Evolutionary conservation across 2,797 vertebrate genomes (phyloP).

Genomic region (Balearica regulorum): DNA sequence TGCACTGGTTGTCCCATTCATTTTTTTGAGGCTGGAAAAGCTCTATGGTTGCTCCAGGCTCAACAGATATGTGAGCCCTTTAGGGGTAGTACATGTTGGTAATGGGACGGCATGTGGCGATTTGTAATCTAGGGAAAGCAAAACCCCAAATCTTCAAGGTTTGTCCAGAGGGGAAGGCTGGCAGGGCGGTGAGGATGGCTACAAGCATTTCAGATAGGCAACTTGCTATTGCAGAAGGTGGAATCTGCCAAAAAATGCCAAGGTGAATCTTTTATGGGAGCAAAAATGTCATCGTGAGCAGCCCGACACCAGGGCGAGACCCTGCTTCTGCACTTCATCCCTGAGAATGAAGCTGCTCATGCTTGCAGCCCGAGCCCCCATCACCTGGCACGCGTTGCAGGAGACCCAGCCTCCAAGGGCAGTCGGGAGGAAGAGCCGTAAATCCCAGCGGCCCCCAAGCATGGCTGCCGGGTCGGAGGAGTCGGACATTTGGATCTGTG

Average conservation of each 20-base stretch:
- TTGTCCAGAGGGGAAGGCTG: not conserved
- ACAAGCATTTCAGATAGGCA: not conserved
- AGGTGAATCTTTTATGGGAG: not conserved
- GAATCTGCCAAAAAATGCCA: not conserved
- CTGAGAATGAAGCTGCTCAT: too few relatives aligned
- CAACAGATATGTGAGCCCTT: not conserved
- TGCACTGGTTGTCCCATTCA: not conserved
- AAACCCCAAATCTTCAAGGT: not conserved
- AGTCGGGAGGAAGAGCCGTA: rapidly evolving
- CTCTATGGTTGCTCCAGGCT: not conserved
- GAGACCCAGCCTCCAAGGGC: not conserved
- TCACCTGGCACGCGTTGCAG: rapidly evolving
- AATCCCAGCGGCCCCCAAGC: not conserved
- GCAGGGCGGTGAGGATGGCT: not conserved
- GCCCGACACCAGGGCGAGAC: not conserved
- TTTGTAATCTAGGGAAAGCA: not conserved
- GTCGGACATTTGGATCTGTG: not conserved
- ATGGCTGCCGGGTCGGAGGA: rapidly evolving
- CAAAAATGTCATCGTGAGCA: not conserved
- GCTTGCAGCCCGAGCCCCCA: not conserved
- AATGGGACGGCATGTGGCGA: not conserved
- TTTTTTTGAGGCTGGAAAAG: not conserved
- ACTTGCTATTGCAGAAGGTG: not conserved
- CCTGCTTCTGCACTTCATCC: not conserved
- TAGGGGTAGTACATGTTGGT: not conserved